A percentile compares a stretch with the other conserved stretches of the same genome.
Conservation (phyloP, 1,140 invertebrate genomes). For the Aethina tumida region DNA sequence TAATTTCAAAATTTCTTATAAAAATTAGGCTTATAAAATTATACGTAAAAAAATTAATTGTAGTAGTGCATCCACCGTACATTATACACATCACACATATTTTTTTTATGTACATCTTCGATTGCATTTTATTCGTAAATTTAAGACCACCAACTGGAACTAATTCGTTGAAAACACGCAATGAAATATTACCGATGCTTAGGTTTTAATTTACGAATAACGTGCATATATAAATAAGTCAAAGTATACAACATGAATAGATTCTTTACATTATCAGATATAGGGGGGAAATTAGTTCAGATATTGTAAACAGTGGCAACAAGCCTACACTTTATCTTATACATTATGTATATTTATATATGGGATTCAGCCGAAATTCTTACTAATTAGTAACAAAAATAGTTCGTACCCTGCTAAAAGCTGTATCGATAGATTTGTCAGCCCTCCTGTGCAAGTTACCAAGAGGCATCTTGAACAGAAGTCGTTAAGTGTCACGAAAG, state of each 20-base stretch:
- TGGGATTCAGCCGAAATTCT: background rate
- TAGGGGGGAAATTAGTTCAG: background rate
- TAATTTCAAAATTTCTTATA: background rate
- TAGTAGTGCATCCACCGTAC: no score
- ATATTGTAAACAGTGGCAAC: background rate
- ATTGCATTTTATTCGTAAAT: no score
- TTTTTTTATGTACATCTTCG: no score
- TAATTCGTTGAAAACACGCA: no score
- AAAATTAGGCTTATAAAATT: no score
- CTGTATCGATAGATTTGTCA: constrained; percentile 8
- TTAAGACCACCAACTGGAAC: no score
- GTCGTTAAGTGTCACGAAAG: constrained; percentile 4
- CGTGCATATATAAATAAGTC: no score
- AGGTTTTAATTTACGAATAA: no score
- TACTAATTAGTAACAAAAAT: background rate
- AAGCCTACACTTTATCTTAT: background rate
- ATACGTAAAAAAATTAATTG: no score
- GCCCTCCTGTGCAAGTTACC: constrained; percentile 2
- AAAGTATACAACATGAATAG: no score
- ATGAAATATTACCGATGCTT: no score
- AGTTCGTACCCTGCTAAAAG: constrained; percentile 15
- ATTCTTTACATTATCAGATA: background rate
- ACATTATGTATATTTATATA: background rate
- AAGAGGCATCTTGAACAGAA: constrained; percentile 5
- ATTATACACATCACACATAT: no score